These are phyloP conservation scores for Chromobotia macracanthus DNA, from an alignment of 2,797 vertebrate genomes.

Conservation along the genomic window DNA sequence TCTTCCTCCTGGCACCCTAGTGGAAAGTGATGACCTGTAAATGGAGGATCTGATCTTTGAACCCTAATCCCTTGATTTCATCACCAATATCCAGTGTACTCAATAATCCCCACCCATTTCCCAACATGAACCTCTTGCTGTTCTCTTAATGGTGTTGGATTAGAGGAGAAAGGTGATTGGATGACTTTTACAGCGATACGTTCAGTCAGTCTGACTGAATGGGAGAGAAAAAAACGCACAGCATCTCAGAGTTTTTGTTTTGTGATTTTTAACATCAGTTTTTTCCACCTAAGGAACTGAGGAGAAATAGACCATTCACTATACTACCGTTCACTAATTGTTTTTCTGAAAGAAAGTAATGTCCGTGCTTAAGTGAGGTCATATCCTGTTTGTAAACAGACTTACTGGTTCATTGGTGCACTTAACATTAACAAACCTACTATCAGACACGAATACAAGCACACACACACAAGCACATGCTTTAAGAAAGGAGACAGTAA, in stretches of 20 bases:
- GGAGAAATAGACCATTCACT: neutral
- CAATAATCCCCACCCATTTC: constrained; percentile 30
- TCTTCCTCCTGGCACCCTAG: constrained; percentile 84
- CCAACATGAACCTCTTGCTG: constrained; percentile 15
- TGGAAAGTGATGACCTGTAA: constrained; percentile 97
- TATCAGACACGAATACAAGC: constrained; percentile 17
- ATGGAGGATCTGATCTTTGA: constrained; percentile 42
- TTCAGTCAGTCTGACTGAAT: neutral
- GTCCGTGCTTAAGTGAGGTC: constrained; percentile 44
- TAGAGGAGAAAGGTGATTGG: constrained; percentile 16
- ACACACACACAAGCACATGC: constrained; percentile 11
- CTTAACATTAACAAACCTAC: constrained; percentile 3
- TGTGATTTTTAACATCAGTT: constrained; percentile 11
- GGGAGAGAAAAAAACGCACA: neutral
- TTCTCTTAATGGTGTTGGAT: neutral
- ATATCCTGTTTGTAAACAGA: constrained; percentile 45
- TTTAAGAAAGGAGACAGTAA: constrained; percentile 41
- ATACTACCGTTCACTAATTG: neutral
- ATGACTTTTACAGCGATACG: constrained; percentile 2
- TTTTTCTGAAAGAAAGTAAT: constrained; percentile 28
- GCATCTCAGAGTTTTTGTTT: neutral
- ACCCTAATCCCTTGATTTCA: constrained; percentile 31
- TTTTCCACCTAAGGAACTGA: neutral
- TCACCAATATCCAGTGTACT: constrained; percentile 33
- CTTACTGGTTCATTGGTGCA: constrained; percentile 20